phyloP scores from a whole-genome alignment of 2,113 vertebrate species.

The Thalassoma bifasciatum region DNA sequence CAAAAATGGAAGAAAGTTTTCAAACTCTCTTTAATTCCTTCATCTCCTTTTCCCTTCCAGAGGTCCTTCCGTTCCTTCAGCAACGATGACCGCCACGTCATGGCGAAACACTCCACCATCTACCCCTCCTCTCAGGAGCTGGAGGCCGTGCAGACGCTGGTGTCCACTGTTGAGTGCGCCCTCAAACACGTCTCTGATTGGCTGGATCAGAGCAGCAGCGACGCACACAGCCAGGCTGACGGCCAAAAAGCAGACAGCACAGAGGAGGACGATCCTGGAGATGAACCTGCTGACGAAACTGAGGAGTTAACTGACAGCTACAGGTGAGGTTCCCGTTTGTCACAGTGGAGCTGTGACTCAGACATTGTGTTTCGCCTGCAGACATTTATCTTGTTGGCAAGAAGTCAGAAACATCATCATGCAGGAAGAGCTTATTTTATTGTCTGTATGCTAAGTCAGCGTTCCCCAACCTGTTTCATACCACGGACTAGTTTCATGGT shows the following conservation, averaged over 20 bases:
- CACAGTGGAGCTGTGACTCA: neutral
- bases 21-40: neutral
- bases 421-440: too few relatives aligned
- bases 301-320: slow-evolving; percentile 83
- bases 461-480: too few relatives aligned
- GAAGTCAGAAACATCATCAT: too few relatives aligned
- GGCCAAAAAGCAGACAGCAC: slow-evolving; percentile 57
- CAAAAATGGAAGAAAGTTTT: neutral
- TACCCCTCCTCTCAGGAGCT: slow-evolving; percentile 97
- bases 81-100: slow-evolving; percentile 98
- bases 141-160: slow-evolving; percentile 97
- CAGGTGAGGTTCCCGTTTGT: slow-evolving; percentile 82
- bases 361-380: too few relatives aligned
- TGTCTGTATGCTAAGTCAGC: too few relatives aligned
- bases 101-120: slow-evolving; percentile 98
- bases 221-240: slow-evolving; percentile 23
- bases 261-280: slow-evolving; percentile 54
- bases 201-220: slow-evolving; percentile 87
- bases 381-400: too few relatives aligned
- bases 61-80: slow-evolving; percentile 99
- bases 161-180: slow-evolving; percentile 96
- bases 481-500: too few relatives aligned
- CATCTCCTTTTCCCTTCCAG: slow-evolving; percentile 74
- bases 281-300: slow-evolving; percentile 44
- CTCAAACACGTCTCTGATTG: slow-evolving; percentile 98